phyloP scores from a whole-genome alignment of 2,888 invertebrate genomes.

The Pachymerium ferrugineum region DNA sequence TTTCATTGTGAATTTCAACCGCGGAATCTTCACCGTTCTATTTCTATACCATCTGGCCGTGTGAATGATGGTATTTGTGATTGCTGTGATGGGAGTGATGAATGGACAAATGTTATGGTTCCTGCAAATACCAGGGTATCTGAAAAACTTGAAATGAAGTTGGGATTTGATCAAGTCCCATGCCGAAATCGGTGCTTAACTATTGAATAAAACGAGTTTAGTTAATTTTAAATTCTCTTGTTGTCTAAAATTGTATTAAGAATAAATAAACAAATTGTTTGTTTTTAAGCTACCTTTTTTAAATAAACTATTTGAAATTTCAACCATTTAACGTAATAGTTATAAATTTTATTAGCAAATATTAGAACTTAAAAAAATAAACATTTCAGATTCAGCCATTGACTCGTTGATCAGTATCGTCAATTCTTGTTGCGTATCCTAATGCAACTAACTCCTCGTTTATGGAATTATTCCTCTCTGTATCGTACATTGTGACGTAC shows the following conservation, averaged over 20 bases:
- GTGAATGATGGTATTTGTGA: constrained; percentile 56
- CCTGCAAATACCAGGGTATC: constrained; percentile 7
- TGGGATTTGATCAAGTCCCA: constrained; percentile 25
- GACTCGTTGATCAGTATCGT: too few relatives aligned
- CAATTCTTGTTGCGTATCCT: not conserved
- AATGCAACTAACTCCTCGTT: not conserved
- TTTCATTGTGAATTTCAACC: constrained; percentile 39
- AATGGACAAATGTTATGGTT: constrained; percentile 53
- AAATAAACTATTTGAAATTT: too few relatives aligned
- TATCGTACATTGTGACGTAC: not conserved
- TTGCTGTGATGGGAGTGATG: constrained; percentile 89
- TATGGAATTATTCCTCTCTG: not conserved
- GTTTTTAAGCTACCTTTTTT: too few relatives aligned
- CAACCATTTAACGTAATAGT: too few relatives aligned
- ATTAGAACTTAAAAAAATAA: too few relatives aligned
- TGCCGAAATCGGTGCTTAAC: constrained; percentile 23
- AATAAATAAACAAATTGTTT: too few relatives aligned
- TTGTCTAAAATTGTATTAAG: too few relatives aligned
- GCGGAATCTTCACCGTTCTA: constrained; percentile 28
- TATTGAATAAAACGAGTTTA: not conserved
- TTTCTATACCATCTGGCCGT: constrained; percentile 45
- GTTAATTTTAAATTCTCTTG: too few relatives aligned
- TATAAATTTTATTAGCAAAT: too few relatives aligned
- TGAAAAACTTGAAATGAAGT: not conserved
- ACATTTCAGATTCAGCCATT: too few relatives aligned